Evolutionary conservation across 2,113 vertebrate genomes (phyloP).

Genomic region (Ginglymostoma cirratum): DNA sequence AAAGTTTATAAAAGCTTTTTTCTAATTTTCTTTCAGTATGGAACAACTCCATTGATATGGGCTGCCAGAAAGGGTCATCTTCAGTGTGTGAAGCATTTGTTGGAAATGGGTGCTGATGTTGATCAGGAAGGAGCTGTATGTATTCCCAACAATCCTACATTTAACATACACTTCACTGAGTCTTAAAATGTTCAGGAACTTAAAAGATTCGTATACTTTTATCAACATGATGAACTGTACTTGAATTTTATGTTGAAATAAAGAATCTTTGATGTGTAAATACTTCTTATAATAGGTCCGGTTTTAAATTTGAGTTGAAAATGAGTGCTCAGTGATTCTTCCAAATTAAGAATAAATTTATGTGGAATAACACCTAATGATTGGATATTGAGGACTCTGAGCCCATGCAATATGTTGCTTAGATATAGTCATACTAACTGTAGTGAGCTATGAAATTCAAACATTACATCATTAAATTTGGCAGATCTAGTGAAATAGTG

Average conservation of each 20-base stretch:
- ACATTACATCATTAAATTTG: neutral
- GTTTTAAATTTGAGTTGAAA: neutral
- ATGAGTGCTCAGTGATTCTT: neutral
- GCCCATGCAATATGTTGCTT: neutral
- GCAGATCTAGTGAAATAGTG: neutral
- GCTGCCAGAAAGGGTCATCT: slow-evolving; percentile 87
- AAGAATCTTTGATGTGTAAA: neutral
- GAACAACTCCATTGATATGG: slow-evolving; percentile 93
- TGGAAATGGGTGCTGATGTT: slow-evolving; percentile 90
- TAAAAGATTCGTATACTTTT: neutral
- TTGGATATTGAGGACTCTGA: neutral
- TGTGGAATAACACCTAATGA: neutral
- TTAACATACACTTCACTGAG: neutral
- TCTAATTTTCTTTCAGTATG: slow-evolving; percentile 64
- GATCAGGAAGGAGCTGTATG: slow-evolving; percentile 95
- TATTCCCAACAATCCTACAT: slow-evolving; percentile 39
- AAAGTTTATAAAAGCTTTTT: neutral
- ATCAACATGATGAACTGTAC: neutral
- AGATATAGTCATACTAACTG: neutral
- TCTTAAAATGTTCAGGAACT: neutral
- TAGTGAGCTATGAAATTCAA: neutral
- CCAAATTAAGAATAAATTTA: neutral
- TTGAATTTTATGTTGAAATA: neutral
- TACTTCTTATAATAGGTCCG: neutral
- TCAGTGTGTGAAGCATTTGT: slow-evolving; percentile 80